Conservation (phyloP, 2,797 vertebrate species). For the Gymnothorax reevesii region DNA sequence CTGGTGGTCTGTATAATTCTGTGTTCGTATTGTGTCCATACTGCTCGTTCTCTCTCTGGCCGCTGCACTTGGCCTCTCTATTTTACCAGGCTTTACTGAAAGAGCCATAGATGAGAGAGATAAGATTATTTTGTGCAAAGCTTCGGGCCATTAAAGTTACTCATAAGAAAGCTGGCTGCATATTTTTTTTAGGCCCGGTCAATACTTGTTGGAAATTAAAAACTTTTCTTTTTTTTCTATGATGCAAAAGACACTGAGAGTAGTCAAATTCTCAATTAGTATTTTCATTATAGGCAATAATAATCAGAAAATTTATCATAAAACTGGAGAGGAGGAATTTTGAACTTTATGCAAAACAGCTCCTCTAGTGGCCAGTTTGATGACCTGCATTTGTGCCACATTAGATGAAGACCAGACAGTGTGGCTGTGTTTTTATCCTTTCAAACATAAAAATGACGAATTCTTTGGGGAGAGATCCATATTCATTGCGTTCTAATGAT, state of each 20-base stretch:
- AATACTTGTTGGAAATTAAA: neutral
- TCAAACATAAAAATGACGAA: neutral
- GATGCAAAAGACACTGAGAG: neutral
- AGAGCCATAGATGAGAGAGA: neutral
- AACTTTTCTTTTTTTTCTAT: neutral
- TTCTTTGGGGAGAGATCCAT: slow-evolving; percentile 14
- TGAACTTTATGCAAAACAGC: slow-evolving; percentile 17
- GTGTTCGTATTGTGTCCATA: too few species aligned
- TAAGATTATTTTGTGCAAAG: neutral
- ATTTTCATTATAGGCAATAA: too few species aligned
- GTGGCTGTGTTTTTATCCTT: neutral
- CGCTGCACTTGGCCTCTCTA: too few species aligned
- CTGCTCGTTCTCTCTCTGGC: too few species aligned
- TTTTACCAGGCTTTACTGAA: too few species aligned
- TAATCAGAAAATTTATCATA: neutral
- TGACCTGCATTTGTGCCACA: neutral
- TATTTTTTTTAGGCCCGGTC: neutral
- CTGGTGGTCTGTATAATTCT: too few species aligned
- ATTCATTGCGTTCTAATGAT: slow-evolving; percentile 19
- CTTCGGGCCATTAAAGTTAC: neutral
- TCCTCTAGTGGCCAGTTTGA: neutral
- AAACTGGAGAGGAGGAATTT: neutral
- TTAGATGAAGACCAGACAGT: neutral
- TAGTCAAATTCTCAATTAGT: too few species aligned
- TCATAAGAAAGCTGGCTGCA: neutral